Evolutionary conservation across 64 coral and sea anemone species (phyloP).

Genomic region (Anthopleura sola): DNA sequence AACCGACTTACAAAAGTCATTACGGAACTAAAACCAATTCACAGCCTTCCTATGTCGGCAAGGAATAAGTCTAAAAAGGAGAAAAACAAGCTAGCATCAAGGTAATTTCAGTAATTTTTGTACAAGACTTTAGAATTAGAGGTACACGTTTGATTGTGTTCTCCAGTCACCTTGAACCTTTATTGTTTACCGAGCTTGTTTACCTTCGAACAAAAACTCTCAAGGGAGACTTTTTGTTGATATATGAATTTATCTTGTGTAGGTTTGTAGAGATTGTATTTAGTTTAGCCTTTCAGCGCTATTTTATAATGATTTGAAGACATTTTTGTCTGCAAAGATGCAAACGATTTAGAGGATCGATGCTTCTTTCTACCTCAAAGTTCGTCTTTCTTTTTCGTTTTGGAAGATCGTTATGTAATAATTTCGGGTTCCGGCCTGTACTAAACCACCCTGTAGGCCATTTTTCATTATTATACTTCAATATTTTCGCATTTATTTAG

Average conservation of each 20-base stretch:
- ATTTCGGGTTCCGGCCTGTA: background rate
- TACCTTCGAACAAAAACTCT: background rate
- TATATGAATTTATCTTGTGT: background rate
- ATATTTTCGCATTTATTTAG: background rate
- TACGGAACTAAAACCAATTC: constrained; percentile 90
- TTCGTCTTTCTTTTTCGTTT: background rate
- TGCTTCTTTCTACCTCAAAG: background rate
- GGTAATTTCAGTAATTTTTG: constrained; percentile 40
- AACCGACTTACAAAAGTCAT: constrained; percentile 87
- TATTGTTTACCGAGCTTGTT: background rate
- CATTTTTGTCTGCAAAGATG: background rate
- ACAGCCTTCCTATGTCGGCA: constrained; percentile 79
- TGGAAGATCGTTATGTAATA: background rate
- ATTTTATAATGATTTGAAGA: background rate
- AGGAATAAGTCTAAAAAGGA: constrained; percentile 94
- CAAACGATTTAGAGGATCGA: background rate
- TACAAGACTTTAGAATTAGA: background rate
- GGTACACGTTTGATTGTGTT: background rate
- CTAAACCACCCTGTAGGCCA: background rate
- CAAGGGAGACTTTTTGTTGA: background rate
- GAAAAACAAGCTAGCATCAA: constrained; percentile 99
- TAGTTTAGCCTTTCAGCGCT: background rate
- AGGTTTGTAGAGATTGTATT: background rate
- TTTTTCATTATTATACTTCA: background rate
- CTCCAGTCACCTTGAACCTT: background rate